Percentiles rank a stretch among this genome's conserved stretches.
Evolutionary conservation across 2,888 invertebrate genomes (phyloP).

Genomic region (Morpho helenor): DNA sequence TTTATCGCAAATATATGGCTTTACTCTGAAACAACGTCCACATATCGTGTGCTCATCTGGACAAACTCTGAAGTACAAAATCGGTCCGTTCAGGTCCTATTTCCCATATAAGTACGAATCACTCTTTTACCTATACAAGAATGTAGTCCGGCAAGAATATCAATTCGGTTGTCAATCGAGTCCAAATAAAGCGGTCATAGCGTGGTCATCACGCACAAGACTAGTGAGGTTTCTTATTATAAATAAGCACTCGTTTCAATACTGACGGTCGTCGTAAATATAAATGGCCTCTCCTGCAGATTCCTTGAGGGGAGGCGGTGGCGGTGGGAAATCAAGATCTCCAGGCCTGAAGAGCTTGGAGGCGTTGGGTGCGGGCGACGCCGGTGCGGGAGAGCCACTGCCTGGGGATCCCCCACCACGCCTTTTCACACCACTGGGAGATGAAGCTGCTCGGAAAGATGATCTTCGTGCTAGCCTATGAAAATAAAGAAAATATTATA

Average conservation of each 20-base stretch:
- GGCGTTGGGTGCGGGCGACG: slow-evolving; percentile 71
- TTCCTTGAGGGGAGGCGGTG: slow-evolving; percentile 77
- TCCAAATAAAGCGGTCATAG: not conserved
- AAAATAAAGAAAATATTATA: not conserved
- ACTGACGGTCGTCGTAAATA: slow-evolving; percentile 72
- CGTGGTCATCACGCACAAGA: slow-evolving; percentile 19
- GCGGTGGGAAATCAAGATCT: slow-evolving; percentile 66
- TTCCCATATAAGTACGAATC: slow-evolving; percentile 12
- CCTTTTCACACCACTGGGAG: slow-evolving; percentile 65
- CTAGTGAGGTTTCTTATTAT: slow-evolving; percentile 15
- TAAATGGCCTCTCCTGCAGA: slow-evolving; percentile 84
- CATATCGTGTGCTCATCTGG: not conserved
- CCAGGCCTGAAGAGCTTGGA: slow-evolving; percentile 72
- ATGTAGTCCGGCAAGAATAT: slow-evolving; percentile 55
- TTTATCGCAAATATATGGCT: too few species aligned
- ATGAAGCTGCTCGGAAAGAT: slow-evolving; percentile 78
- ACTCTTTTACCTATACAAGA: slow-evolving; percentile 17
- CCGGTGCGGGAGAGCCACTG: slow-evolving; percentile 63
- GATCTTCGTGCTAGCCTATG: slow-evolving; percentile 83
- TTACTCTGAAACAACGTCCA: too few species aligned
- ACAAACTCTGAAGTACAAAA: slow-evolving; percentile 28
- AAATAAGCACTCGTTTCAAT: slow-evolving; percentile 41
- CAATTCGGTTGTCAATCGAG: slow-evolving; percentile 8
- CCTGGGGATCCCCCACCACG: slow-evolving; percentile 68
- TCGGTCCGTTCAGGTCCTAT: slow-evolving; percentile 64